Evolutionary conservation across 2,797 vertebrate species (phyloP), one percentile per base, ranked within the genome.

Genomic region (Gymnocypris eckloni): DNA sequence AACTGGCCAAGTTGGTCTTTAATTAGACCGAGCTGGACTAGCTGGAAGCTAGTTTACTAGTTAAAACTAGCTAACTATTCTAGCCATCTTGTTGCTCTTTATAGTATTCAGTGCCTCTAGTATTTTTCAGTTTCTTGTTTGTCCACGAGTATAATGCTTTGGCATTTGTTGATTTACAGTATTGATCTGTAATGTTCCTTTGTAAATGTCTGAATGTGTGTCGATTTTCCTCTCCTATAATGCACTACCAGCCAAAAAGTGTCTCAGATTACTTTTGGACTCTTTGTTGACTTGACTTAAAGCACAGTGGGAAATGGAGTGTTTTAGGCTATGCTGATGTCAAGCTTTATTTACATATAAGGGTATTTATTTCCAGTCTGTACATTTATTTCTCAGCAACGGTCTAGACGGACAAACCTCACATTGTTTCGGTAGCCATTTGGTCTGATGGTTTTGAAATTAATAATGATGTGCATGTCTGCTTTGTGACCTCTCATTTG

Each of bases 131-230:
- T 9, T 82, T 50, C 80, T 70, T 82, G 16, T 54, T 82, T 71
- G n/a, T 82, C 39, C n/a, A 73, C 10, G 61, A 39, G 13, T 64
- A 6, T 64, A 83, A 48, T 8, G 15, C 37, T 43, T 56, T 59
- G 22, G 45, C 15, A 11, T 75, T 16, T 50, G 43, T 75, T 59
- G 7, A 48, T 75, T 75, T 43, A 43, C 41, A 43, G 41, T 83
- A 75, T 73, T n/a, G 54, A 83, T 83, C 28, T 83, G 70, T 72
- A 64, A 73, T 83, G 12, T 72, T 73, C 54, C 56, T 48, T 75
- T 83, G 54, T 75, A 75, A 83, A 59, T 37, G 41, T 22, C 20
- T 73, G 18, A 61, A 83, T 75, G 20, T 61, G 18, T 45, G n/a
- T 64, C 12, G 13, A 33, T 66, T 66, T 13, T 33, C 48, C 12